Evolutionary conservation across 2,113 vertebrate species (phyloP).

Genomic region (Triplophysa rosa): DNA sequence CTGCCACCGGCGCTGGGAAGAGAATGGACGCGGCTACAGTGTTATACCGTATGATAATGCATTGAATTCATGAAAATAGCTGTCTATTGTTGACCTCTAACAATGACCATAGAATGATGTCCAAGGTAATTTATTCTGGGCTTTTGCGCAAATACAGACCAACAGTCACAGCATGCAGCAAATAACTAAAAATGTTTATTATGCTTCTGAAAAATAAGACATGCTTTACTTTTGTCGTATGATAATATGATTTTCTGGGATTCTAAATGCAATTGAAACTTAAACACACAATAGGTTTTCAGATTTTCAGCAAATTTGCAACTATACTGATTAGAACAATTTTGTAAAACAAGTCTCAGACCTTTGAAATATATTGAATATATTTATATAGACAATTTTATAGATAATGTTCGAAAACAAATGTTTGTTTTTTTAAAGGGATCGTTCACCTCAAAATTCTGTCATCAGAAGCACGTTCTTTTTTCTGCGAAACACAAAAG

Average conservation of each 20-base stretch:
- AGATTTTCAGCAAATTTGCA: too few species aligned
- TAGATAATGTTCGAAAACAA: too few species aligned
- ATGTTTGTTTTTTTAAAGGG: too few species aligned
- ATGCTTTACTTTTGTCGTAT: neutral
- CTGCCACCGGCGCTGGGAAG: neutral
- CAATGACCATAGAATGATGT: constrained; percentile 25
- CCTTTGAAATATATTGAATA: too few species aligned
- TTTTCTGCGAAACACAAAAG: too few species aligned
- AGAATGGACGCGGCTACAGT: neutral
- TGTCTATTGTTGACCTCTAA: constrained; percentile 36
- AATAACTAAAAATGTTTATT: neutral
- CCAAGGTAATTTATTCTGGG: constrained; percentile 16
- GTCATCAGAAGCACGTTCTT: too few species aligned
- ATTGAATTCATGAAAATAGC: constrained; percentile 19
- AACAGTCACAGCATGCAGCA: neutral
- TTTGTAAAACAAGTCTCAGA: too few species aligned
- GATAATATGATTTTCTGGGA: neutral
- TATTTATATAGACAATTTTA: too few species aligned
- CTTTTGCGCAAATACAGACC: neutral
- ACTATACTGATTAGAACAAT: too few species aligned
- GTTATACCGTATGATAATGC: neutral
- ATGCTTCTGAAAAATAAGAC: neutral
- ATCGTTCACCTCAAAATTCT: too few species aligned
- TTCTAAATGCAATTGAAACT: too few species aligned
- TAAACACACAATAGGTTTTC: too few species aligned